Percentiles rank a stretch among this genome's conserved stretches.
Evolutionary conservation across 2,888 invertebrate species (phyloP).

Genomic region (Drosophila melanosoma): DNA sequence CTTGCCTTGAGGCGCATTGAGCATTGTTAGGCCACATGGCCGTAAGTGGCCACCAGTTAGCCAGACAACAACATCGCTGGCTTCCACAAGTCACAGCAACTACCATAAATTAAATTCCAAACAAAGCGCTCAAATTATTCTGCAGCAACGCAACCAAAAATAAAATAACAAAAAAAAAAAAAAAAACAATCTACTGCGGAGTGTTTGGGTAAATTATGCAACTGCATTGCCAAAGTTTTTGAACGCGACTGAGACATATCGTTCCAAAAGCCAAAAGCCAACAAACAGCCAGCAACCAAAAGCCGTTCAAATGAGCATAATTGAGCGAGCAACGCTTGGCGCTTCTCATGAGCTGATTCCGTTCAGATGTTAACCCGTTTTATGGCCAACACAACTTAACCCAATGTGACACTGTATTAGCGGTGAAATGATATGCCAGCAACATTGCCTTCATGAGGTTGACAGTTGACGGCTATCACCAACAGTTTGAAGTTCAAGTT

Average conservation of each 20-base stretch:
- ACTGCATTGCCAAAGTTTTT: conserved; percentile 61
- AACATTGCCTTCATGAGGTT: conserved; percentile 43
- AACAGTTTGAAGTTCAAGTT: conserved; percentile 80
- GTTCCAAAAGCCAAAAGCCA: conserved; percentile 27
- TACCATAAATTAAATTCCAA: conserved; percentile 55
- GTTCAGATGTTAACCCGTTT: conserved; percentile 71
- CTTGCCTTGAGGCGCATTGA: conserved; percentile 66
- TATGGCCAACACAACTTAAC: conserved; percentile 25
- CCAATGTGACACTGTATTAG: conserved; percentile 26
- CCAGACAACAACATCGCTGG: conserved; percentile 17
- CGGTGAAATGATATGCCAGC: conserved; percentile 22
- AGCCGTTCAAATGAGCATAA: conserved; percentile 47
- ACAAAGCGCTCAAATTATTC: conserved; percentile 73
- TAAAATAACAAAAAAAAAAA: background rate
- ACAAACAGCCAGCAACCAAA: conserved; percentile 22
- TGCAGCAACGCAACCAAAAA: conserved; percentile 66
- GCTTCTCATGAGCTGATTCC: conserved; percentile 61
- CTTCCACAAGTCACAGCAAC: conserved; percentile 19
- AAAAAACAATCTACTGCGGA: conserved; percentile 20
- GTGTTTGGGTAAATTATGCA: conserved; percentile 53
- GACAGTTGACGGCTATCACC: conserved; percentile 44
- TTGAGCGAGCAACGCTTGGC: conserved; percentile 65
- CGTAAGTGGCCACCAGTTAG: conserved; percentile 19
- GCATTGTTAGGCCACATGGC: conserved; percentile 24
- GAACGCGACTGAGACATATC: conserved; percentile 25